Base-by-base conservation (phyloP, 1,140 invertebrate species). In the Drosophila repletoides region DNA sequence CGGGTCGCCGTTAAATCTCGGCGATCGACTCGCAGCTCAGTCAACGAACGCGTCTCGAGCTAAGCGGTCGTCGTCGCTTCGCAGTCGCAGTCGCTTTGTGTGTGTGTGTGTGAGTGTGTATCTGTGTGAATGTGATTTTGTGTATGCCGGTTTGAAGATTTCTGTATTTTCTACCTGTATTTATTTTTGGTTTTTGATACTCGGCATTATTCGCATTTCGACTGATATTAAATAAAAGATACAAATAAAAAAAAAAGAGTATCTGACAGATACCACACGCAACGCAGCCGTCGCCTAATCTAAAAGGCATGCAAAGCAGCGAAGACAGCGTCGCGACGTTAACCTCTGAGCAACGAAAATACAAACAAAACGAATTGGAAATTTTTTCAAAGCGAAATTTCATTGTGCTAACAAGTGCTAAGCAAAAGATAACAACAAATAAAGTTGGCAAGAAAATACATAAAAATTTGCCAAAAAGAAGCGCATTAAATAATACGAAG, bases 1-100 rank as follows among this genome's bases (percentile, higher is more conserved):
- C 40, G 49, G 56, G n/a, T n/a, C 72, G 55, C 31, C 51, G 55
- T 43, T 34, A 55, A 81, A 83, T 83, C 70, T 66, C 66, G 43
- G 31, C 75, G 66, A 81, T 67, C 73, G 65, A 77, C 58, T 76
- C 24, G 9, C 58, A 67, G 70, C 63, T 83, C 71, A 83, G 79
- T 83, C 71, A 72, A 86, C 79, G 79, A 83, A 79, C 80, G 61
- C 53, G 74, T 75, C 74, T 83, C 58, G 80, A 83, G 63, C 67
- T 60, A 72, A 79, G 61, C 79, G 71, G 64, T 79, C 66, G 79
- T 79, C 66, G 79, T 83, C 60, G 68, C 24, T 26, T 14, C 45
- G 26, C 43, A 29, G 31, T 69, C 56, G 69, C 72, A 31, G n/a
- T 45, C 31, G 33, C 38, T 40, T 24, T 24, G 31, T 48, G 28